Base-by-base conservation (phyloP, 2,797 vertebrate species). In the Fratercula arctica region DNA sequence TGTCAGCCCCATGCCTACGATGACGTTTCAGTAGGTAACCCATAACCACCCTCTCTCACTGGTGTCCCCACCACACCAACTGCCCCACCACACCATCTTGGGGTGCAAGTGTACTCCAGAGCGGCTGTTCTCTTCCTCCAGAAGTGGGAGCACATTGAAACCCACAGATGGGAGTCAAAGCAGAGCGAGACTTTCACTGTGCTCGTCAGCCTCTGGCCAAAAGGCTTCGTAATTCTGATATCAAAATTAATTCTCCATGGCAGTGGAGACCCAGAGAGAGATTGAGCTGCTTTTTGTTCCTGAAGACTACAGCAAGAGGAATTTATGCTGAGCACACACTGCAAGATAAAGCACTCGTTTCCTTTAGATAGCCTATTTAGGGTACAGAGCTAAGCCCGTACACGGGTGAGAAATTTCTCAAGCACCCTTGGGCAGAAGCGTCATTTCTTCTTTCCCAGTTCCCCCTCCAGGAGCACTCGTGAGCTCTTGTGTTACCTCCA, bases 81-180 rank as follows among this genome's bases (percentile, higher is more conserved):
- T 3, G 28, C 16, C 37, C 84, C 59, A 43, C 28, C 11, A 6
- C 0, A 0, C 54, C 1, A 20, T 9, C 63, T 17, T 5, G 1
- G 35, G 50, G 13, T 16, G 7, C 26, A 10, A 43, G 18, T 2
- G 1, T 12, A 20, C 37, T 43, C 57, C 64, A 14, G 6, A 37
- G 10, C 14, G 11, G 10, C 45, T 2, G 2, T 3, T 2, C 8
- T 11, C n/a, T 23, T 43, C 63, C 59, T 56, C 66, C 46, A 10
- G 51, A 51, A 9, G 31, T 16, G 1, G 53, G n/a, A 14, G 25
- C 68, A 14, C 14, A 1, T 0, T 20, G 33, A 60, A 51, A 60
- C 11, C 28, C 9, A 4, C 2, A 11, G 51, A 37, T 4, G 54
- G 39, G 11, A 45, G 26, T 10, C 56, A 72, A n/a, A 64, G 51